A percentile compares a stretch with the other conserved stretches of the same genome.
Conservation (phyloP, 2,113 vertebrate genomes). For the Romanogobio albipinnatus region DNA sequence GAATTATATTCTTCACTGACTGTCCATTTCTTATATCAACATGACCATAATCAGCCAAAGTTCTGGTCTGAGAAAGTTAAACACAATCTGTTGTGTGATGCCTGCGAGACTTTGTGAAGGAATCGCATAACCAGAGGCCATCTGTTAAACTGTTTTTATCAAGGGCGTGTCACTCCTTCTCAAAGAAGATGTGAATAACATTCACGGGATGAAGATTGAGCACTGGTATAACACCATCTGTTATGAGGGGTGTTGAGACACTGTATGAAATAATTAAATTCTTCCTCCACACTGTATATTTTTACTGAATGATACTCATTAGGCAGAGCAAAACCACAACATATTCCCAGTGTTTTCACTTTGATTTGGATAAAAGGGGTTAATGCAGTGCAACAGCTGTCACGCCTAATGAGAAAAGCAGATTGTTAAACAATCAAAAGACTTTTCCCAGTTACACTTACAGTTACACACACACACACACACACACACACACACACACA, state of each 20-base stretch:
- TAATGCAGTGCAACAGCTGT: conserved; percentile 19
- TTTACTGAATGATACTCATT: conserved; percentile 12
- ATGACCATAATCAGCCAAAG: conserved; percentile 6
- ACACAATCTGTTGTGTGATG: conserved; percentile 36
- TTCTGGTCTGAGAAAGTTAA: conserved; percentile 28
- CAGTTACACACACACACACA: too few species aligned
- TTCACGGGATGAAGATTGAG: conserved; percentile 27
- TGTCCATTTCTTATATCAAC: conserved; percentile 18
- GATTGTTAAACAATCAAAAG: conserved; percentile 23
- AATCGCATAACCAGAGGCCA: conserved; percentile 37
- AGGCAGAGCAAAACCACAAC: conserved; percentile 18
- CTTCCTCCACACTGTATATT: not conserved
- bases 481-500: too few species aligned
- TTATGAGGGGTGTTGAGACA: conserved; percentile 13
- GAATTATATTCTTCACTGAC: not conserved
- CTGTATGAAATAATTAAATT: conserved; percentile 35
- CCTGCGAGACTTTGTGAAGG: conserved; percentile 41
- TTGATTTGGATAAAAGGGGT: conserved; percentile 6
- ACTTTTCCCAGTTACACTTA: too few species aligned
- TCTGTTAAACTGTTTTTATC: conserved; percentile 53
- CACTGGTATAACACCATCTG: conserved; percentile 17
- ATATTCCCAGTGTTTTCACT: conserved; percentile 32
- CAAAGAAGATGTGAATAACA: conserved; percentile 48
- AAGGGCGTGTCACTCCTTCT: conserved; percentile 26
- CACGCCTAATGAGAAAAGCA: conserved; percentile 29